Percentiles rank a stretch among this genome's conserved stretches.
phyloP scores from a whole-genome alignment of 2,113 vertebrate species.

The Corythaeola cristata region DNA sequence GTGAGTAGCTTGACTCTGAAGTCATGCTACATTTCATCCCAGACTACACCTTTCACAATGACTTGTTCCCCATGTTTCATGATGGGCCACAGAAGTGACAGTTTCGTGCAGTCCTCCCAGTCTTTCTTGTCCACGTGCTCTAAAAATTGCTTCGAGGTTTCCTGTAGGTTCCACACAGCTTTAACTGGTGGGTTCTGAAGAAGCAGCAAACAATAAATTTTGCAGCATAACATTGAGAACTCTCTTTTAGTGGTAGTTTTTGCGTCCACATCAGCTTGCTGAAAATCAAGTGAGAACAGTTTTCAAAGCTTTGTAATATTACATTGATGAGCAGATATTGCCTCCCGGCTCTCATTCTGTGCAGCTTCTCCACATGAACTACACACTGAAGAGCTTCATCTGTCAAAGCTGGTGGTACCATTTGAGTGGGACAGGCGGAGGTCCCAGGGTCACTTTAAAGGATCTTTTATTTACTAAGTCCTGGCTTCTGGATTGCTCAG shows the following conservation, averaged over 20 bases:
- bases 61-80: background rate
- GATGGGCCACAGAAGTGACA: background rate
- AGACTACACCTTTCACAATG: background rate
- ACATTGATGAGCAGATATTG: background rate
- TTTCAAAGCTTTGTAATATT: background rate
- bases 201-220: background rate
- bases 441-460: background rate
- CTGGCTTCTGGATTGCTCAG: background rate
- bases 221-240: background rate
- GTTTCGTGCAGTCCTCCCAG: rapidly evolving
- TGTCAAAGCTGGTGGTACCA: background rate
- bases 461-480: background rate
- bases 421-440: background rate
- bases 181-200: background rate
- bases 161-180: background rate
- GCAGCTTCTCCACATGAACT: background rate
- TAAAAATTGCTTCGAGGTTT: rapidly evolving
- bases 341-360: background rate
- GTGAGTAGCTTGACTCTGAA: background rate
- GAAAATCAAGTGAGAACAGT: background rate
- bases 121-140: background rate
- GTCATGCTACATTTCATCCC: background rate
- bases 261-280: rapidly evolving
- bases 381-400: background rate
- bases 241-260: rapidly evolving